Conservation (phyloP, 2,113 vertebrate species). For the Rhea pennata region DNA sequence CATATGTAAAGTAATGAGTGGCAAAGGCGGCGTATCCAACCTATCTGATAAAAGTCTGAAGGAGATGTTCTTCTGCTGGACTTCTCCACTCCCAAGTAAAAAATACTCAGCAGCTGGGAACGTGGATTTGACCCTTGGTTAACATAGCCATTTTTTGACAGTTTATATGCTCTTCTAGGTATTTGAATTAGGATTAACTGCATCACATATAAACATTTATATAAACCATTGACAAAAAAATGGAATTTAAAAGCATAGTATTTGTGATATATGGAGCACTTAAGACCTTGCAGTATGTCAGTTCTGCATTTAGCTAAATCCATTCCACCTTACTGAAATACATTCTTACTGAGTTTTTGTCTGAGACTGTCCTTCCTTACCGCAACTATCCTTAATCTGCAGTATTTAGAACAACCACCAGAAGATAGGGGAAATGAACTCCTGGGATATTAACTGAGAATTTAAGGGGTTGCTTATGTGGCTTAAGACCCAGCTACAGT, state of each 20-base stretch:
- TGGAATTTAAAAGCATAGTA: not conserved
- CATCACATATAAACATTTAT: not conserved
- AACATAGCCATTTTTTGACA: not conserved
- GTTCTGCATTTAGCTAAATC: not conserved
- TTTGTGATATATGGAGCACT: not conserved
- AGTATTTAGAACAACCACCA: not conserved
- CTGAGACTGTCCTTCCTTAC: not conserved
- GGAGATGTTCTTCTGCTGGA: not conserved
- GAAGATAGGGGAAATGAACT: slow-evolving; percentile 4
- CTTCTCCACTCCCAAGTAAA: not conserved
- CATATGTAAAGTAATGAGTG: not conserved
- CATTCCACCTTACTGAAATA: not conserved
- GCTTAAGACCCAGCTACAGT: not conserved
- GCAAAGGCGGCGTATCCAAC: not conserved
- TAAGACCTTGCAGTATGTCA: not conserved
- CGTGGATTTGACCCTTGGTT: not conserved
- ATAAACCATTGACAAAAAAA: not conserved
- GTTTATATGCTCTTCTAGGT: not conserved
- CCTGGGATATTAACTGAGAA: not conserved
- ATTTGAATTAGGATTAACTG: not conserved
- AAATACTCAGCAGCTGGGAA: not conserved
- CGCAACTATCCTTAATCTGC: slow-evolving; percentile 33
- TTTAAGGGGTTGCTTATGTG: not conserved
- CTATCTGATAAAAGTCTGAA: not conserved
- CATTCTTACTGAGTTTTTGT: not conserved